phyloP scores from a whole-genome alignment of 1,140 invertebrate genomes.

The Bombus turneri region DNA sequence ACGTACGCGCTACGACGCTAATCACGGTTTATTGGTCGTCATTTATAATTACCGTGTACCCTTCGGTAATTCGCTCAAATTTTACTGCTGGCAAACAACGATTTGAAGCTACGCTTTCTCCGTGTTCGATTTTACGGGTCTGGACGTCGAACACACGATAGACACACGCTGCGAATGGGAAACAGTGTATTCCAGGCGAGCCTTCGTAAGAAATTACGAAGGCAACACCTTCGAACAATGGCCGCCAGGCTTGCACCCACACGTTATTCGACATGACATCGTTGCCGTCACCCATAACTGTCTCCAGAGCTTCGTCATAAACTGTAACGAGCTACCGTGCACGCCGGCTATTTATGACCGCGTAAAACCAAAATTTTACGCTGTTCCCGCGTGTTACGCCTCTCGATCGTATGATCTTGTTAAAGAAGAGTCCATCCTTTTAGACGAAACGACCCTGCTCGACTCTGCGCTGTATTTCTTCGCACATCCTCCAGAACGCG shows the following conservation, averaged over 20 bases:
- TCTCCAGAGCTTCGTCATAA: constrained; percentile 56
- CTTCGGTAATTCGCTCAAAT: constrained; percentile 1
- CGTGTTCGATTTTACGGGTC: neutral
- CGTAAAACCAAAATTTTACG: constrained; percentile 52
- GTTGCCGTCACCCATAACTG: constrained; percentile 56
- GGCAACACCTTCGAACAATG: constrained; percentile 57
- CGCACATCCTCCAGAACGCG: neutral
- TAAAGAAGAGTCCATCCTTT: neutral
- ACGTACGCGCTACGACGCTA: neutral
- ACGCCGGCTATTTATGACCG: constrained; percentile 25
- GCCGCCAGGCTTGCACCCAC: constrained; percentile 42
- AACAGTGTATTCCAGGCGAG: no score
- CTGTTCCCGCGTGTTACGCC: constrained; percentile 3
- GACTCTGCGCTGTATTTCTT: neutral
- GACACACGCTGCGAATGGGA: no score
- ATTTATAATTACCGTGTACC: neutral
- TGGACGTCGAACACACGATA: neutral
- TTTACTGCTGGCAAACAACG: neutral
- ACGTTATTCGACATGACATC: constrained; percentile 44
- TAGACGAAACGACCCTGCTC: neutral
- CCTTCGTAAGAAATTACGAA: constrained; percentile 28
- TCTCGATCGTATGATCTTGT: constrained; percentile 26
- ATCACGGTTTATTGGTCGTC: constrained; percentile 26
- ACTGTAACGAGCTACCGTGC: constrained; percentile 61
- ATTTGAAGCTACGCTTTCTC: neutral